A percentile compares a stretch with the other conserved stretches of the same genome.
Conservation (phyloP, 1,140 invertebrate genomes). For the Drosophila oshimai region DNA sequence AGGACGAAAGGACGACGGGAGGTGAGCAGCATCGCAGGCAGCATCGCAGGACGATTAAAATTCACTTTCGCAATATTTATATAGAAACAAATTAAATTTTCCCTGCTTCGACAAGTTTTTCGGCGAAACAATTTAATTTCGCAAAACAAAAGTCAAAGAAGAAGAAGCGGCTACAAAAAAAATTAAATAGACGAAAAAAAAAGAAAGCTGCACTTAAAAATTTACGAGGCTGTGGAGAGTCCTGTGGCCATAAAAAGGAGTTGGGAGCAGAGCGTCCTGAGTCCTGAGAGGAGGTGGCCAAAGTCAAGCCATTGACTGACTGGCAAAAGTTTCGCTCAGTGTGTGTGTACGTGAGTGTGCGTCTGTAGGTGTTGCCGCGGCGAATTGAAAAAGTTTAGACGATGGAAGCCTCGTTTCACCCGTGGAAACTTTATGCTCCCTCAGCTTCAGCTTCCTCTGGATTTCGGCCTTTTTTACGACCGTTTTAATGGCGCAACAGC, state of each 20-base stretch:
- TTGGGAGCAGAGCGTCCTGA: too few species aligned
- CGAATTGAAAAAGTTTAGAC: slow-evolving; percentile 79
- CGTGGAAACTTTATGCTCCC: slow-evolving; percentile 65
- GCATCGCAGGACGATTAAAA: slow-evolving; percentile 68
- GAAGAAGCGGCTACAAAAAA: slow-evolving; percentile 2
- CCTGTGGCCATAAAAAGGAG: slow-evolving; percentile 59
- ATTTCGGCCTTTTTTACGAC: slow-evolving; percentile 62
- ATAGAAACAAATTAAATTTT: slow-evolving; percentile 80
- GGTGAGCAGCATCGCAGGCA: slow-evolving; percentile 15
- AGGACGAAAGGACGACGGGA: slow-evolving; percentile 23
- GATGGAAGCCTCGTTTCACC: slow-evolving; percentile 17
- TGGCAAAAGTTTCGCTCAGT: slow-evolving; percentile 42
- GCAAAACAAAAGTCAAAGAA: slow-evolving; percentile 57
- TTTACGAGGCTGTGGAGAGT: slow-evolving; percentile 62
- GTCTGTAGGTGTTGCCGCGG: slow-evolving; percentile 63
- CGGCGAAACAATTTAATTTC: slow-evolving; percentile 75
- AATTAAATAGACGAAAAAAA: slow-evolving; percentile 13
- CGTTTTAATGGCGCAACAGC: slow-evolving; percentile 67
- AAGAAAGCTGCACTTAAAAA: slow-evolving; percentile 72
- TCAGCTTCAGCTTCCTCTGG: background rate
- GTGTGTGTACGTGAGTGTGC: slow-evolving; percentile 8
- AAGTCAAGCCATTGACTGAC: slow-evolving; percentile 59
- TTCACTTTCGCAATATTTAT: slow-evolving; percentile 80
- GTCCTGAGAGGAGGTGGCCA: background rate
- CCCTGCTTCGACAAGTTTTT: slow-evolving; percentile 66